Percentiles rank a stretch among this genome's conserved stretches.
These are phyloP conservation scores for Procambarus virginalis DNA, from an alignment of 1,140 invertebrate species.

Conservation along the genomic window DNA sequence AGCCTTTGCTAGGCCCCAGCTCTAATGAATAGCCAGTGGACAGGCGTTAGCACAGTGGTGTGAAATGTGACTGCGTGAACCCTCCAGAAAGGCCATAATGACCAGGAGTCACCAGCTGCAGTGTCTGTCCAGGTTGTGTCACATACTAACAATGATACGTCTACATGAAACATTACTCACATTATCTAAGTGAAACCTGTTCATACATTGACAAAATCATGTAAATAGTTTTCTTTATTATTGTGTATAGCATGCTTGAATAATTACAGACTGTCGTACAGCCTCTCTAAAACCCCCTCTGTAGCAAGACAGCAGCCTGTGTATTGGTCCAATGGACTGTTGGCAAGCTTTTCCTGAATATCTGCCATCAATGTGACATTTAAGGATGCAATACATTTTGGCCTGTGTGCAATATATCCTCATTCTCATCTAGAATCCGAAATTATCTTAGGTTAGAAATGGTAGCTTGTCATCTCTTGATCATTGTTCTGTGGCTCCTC, in stretches of 20 bases:
- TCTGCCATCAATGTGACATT: conserved; percentile 64
- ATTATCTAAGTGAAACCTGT: conserved; percentile 65
- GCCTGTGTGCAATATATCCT: conserved; percentile 67
- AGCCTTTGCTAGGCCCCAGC: conserved; percentile 28
- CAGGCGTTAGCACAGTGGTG: conserved; percentile 37
- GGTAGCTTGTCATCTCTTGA: conserved; percentile 66
- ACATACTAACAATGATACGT: conserved; percentile 66
- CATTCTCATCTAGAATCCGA: conserved; percentile 66
- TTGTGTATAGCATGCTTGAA: conserved; percentile 69
- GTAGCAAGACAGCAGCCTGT: conserved; percentile 67
- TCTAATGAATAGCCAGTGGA: conserved; percentile 45
- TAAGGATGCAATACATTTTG: conserved; percentile 68
- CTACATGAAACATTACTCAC: conserved; percentile 62
- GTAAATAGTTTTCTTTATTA: conserved; percentile 69
- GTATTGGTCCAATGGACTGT: conserved; percentile 68
- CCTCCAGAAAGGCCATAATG: conserved; percentile 65
- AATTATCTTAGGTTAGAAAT: conserved; percentile 67
- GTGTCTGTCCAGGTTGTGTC: conserved; percentile 68
- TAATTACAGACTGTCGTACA: conserved; percentile 68
- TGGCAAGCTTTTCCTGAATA: conserved; percentile 65
- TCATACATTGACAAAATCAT: conserved; percentile 66
- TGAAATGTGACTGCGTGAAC: conserved; percentile 60
- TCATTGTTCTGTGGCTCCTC: conserved; percentile 67
- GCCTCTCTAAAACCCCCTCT: conserved; percentile 66
- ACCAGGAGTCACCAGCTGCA: conserved; percentile 67